Conservation (phyloP, 2,113 vertebrate species). For the Oryzias woworae region DNA sequence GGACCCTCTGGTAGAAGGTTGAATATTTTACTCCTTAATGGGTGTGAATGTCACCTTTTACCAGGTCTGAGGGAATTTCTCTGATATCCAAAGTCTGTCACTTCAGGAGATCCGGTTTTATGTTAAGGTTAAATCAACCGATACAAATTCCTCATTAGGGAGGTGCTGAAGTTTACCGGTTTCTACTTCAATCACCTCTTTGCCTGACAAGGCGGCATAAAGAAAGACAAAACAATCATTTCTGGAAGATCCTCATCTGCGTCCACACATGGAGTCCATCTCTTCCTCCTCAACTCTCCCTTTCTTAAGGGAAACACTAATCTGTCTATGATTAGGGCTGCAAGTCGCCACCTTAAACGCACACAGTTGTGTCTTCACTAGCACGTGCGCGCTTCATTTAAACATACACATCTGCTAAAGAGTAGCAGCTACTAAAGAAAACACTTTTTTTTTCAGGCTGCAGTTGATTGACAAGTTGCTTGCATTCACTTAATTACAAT, state of each 20-base stretch:
- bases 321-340: constrained; percentile 67
- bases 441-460: constrained; percentile 28
- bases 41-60: too few relatives aligned
- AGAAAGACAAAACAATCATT: constrained; percentile 8
- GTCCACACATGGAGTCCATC: constrained; percentile 70
- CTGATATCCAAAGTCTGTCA: constrained; percentile 5
- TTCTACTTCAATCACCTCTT: constrained; percentile 9
- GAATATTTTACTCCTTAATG: too few relatives aligned
- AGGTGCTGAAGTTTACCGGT: constrained; percentile 9
- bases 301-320: constrained; percentile 70
- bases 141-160: background rate
- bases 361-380: constrained; percentile 15
- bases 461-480: constrained; percentile 18
- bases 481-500: constrained; percentile 14
- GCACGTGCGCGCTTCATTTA: constrained; percentile 30
- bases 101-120: constrained; percentile 7
- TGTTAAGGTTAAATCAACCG: constrained; percentile 4
- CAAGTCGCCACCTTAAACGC: constrained; percentile 40
- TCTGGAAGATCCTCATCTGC: constrained; percentile 37
- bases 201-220: constrained; percentile 24
- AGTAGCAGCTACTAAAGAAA: constrained; percentile 54
- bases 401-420: constrained; percentile 51
- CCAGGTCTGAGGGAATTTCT: constrained; percentile 11
- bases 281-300: constrained; percentile 63
- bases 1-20: constrained; percentile 7